Conservation (phyloP, 2,888 invertebrate species). For the Schizaphis graminum region DNA sequence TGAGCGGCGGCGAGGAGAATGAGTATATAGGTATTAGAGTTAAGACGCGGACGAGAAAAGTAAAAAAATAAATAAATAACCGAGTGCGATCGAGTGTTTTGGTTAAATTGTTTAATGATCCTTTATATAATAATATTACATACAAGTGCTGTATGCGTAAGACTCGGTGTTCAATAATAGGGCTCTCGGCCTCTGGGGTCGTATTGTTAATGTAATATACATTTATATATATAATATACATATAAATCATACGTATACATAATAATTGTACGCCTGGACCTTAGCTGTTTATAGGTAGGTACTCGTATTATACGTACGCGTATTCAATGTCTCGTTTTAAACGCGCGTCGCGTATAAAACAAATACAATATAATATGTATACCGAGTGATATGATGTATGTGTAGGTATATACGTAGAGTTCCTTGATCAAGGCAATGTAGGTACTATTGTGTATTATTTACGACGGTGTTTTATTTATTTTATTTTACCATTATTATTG, state of each 20-base stretch:
- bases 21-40: not conserved
- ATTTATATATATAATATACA: not conserved
- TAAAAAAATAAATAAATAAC: slow-evolving; percentile 32
- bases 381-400: not conserved
- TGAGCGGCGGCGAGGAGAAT: not conserved
- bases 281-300: not conserved
- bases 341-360: not conserved
- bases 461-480: slow-evolving; percentile 9
- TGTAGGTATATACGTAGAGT: not conserved
- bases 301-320: not conserved
- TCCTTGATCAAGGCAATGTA: not conserved
- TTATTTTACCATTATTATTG: slow-evolving; percentile 8
- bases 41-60: not conserved
- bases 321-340: not conserved
- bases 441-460: slow-evolving; percentile 1
- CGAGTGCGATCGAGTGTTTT: slow-evolving; percentile 32
- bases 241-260: not conserved
- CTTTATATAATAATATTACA: slow-evolving; percentile 20
- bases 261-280: not conserved
- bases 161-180: slow-evolving; percentile 11
- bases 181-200: slow-evolving; percentile 37
- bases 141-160: not conserved
- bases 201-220: not conserved
- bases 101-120: slow-evolving; percentile 46
- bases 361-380: not conserved